Evolutionary conservation across 2,888 invertebrate species (phyloP), one percentile per base, ranked within the genome.

Genomic region (Stegana nigrithorax): DNA sequence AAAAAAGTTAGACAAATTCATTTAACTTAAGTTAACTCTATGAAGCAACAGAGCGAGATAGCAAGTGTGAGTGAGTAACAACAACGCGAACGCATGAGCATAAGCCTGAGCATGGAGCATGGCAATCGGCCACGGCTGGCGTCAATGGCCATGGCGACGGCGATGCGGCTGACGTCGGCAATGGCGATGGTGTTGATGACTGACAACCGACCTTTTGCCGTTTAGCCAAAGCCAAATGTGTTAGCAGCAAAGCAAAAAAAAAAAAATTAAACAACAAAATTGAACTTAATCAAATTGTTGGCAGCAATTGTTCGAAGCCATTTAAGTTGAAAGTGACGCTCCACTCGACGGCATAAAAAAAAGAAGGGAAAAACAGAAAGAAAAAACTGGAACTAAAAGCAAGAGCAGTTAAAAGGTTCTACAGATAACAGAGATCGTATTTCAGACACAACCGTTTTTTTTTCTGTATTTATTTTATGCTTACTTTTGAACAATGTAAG

Each of bases 281-380:
- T 45, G 45, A 50, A 50, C 50, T 50, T 50, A 50, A 50, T 50
- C 50, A 50, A 50, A 50, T 50, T 50, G 25, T 50, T 50, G 50
- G 50, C 50, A 50, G 21, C 23, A n/a, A 23, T 50, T 50, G 26
- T 50, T 25, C 26, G 26, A 4, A 50, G 26, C 26, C 25, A 25
- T 17, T 45, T 45, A 45, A 45, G 45, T 25, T 50, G 25, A 14
- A 26, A 50, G 23, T 12, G 23, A 12, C 12, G 50, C 26, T 25
- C 12, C 10, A 45, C 45, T 21, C n/a, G 45, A 23, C 23, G 12
- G 21, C 12, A 21, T 21, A 23, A 45, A 21, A 45, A 23, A 23
- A 10, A 23, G 12, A 45, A 23, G 10, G 12, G 21, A 45, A 17
- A 45, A 17, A 45, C 2, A 17, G 0, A 19, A 0, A 45, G 2